Evolutionary conservation across 2,888 invertebrate species (phyloP).

Genomic region (Plagiodera versicolora): DNA sequence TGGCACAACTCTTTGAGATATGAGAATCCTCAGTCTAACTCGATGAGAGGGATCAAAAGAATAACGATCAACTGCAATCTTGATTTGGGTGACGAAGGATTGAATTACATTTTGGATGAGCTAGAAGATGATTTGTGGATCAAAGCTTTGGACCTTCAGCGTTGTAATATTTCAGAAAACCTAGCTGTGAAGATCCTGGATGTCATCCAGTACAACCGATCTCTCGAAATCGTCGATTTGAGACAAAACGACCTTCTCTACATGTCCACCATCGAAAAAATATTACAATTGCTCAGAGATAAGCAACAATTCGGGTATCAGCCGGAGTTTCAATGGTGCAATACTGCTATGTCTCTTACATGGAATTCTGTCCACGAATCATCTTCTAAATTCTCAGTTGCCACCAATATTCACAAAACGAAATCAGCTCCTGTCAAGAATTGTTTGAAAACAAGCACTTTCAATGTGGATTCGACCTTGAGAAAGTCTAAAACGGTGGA

Average conservation of each 20-base stretch:
- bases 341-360: slow-evolving; percentile 39
- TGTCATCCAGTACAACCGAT: slow-evolving; percentile 65
- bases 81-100: slow-evolving; percentile 66
- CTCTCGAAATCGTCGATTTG: slow-evolving; percentile 70
- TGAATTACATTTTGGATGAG: slow-evolving; percentile 64
- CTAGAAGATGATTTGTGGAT: slow-evolving; percentile 80
- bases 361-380: slow-evolving; percentile 38
- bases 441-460: slow-evolving; percentile 17
- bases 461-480: slow-evolving; percentile 27
- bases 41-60: slow-evolving; percentile 72
- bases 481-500: slow-evolving; percentile 40
- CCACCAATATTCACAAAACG: slow-evolving; percentile 38
- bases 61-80: slow-evolving; percentile 72
- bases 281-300: slow-evolving; percentile 47
- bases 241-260: slow-evolving; percentile 59
- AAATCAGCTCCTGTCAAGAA: slow-evolving; percentile 43
- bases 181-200: slow-evolving; percentile 62
- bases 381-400: slow-evolving; percentile 34
- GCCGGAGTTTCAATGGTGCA: slow-evolving; percentile 51
- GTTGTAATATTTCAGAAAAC: slow-evolving; percentile 70
- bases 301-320: slow-evolving; percentile 43
- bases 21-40: slow-evolving; percentile 69
- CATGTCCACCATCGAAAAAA: slow-evolving; percentile 43
- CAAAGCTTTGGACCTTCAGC: slow-evolving; percentile 76
- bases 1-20: slow-evolving; percentile 83